Evolutionary conservation across 2,888 invertebrate species (phyloP), one percentile per base, ranked within the genome.

Genomic region (Seladonia tumulorum): DNA sequence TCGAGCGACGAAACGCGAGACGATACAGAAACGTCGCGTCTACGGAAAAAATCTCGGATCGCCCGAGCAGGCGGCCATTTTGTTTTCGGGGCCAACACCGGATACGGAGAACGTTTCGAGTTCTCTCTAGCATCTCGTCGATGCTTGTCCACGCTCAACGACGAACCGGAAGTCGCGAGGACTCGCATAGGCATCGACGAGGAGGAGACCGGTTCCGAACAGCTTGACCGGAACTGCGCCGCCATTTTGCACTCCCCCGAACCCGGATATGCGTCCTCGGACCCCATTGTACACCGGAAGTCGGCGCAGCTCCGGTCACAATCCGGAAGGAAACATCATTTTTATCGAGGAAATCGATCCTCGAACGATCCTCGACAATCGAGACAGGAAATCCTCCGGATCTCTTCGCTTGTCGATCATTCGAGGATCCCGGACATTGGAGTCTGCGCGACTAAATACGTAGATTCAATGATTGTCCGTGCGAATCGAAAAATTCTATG

Each of bases 351-450:
- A 77, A n/a, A 14, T 47, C 63, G 63, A 66, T 86, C 66, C 74
- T 86, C 74, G 71, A 86, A 84, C 42, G 77, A 47, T 74, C 73
- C 5, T 63, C 14, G 3, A 5, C 14, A 2, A n/a, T 12, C 25
- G 60, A 60, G 16, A 16, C 16, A 29, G 16, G 29, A 35, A 35
- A n/a, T n/a, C 8, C 29, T 66, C 35, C 29, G 2, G n/a, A 63
- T 14, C 16, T 12, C 2, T 25, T 29, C 7, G 29, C 29, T 60
- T 1, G n/a, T 60, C 60, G 66, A 66, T 66, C 85, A 25, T 81
- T 86, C 53, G 85, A 76, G 81, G 73, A 79, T 85, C 72, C 72
- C 42, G 35, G 18, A 76, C 81, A 85, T 86, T 86, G 86, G 86
- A 86, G 86, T 85, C 79, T 18, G 16, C 66, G 66, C 29, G 53